Evolutionary conservation across 2,888 invertebrate genomes (phyloP).

Genomic region (Xestobium rufovillosum): DNA sequence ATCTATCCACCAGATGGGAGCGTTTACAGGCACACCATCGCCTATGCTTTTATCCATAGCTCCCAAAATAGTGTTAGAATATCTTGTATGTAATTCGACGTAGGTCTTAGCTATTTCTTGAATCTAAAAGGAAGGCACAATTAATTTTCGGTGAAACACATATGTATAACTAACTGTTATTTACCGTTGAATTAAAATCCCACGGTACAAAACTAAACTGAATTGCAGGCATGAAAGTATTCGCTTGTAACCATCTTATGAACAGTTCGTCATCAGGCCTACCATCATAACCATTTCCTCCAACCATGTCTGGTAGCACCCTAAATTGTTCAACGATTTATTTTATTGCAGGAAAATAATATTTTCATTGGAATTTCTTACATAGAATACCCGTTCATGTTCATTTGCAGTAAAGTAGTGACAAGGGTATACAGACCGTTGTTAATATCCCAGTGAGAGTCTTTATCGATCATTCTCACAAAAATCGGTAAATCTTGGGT

Average conservation of each 20-base stretch:
- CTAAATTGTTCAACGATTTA: neutral
- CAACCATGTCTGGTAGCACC: conserved; percentile 12
- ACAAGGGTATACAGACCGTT: conserved; percentile 67
- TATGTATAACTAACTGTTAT: conserved; percentile 7
- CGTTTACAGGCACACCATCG: conserved; percentile 64
- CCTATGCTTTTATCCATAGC: conserved; percentile 54
- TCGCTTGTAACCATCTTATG: conserved; percentile 72
- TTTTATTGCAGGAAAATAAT: conserved; percentile 31
- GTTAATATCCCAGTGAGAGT: conserved; percentile 59
- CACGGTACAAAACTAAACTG: conserved; percentile 77
- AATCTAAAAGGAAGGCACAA: too few species aligned
- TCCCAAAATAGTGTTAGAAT: conserved; percentile 53
- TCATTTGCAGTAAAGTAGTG: conserved; percentile 60
- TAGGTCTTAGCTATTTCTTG: conserved; percentile 53
- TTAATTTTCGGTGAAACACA: too few species aligned
- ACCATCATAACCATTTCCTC: conserved; percentile 31
- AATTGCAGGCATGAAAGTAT: conserved; percentile 68
- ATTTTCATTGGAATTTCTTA: conserved; percentile 22
- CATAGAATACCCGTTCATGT: conserved; percentile 44
- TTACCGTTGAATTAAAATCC: conserved; percentile 51
- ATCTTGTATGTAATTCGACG: conserved; percentile 57
- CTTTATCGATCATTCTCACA: conserved; percentile 72
- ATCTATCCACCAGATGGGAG: conserved; percentile 81
- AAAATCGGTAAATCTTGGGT: conserved; percentile 65
- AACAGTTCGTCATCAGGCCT: conserved; percentile 57